Base-by-base conservation (phyloP, 2,797 vertebrate species). In the Odontamblyopus lacepedii region DNA sequence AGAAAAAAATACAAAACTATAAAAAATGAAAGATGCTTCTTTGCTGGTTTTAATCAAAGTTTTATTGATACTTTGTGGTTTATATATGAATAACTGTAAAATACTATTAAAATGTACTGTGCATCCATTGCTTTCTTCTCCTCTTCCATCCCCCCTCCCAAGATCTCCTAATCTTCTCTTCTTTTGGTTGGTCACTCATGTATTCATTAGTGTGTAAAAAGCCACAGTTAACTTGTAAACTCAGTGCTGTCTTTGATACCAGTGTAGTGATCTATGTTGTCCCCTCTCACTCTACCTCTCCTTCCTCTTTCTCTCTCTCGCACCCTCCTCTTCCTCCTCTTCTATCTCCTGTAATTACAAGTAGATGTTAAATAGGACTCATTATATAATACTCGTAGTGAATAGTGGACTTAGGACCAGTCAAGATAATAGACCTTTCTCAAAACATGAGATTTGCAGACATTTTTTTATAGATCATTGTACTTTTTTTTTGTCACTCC, bases 381-480 rank as follows among this genome's bases (percentile, higher is more conserved):
- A 95, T 94, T 96, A 96, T 94, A 94, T 96, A 92, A 95, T 97
- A 96, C 95, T 94, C 93, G 95, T 97, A 97, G 95, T 95, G 95
- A 95, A 87, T 96, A 92, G 91, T 95, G 95, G 95, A 97, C 96
- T 96, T 97, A 98, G 96, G 96, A 97, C 95, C 96, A 96, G 96
- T 96, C 96, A 95, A 96, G 96, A 95, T 96, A 97, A 95, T 96
- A 97, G 95, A 96, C 95, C 95, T 96, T 97, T 96, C 95, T 97
- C 96, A 96, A 94, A 84, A 95, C 87, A 91, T 89, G 84, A 86
- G 89, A 87, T 86, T 88, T 95, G 95, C 94, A 95, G 91, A 93
- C 63, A 65, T 48, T 44, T 65, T 50, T 89, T 95, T 95, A 89
- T 93, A 92, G 92, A 89, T 94, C 89, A 85, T 85, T 90, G 91